Percentiles rank a stretch among this genome's conserved stretches.
These are phyloP conservation scores for Hesperophylax magnus DNA, from an alignment of 1,140 invertebrate genomes.

Conservation along the genomic window DNA sequence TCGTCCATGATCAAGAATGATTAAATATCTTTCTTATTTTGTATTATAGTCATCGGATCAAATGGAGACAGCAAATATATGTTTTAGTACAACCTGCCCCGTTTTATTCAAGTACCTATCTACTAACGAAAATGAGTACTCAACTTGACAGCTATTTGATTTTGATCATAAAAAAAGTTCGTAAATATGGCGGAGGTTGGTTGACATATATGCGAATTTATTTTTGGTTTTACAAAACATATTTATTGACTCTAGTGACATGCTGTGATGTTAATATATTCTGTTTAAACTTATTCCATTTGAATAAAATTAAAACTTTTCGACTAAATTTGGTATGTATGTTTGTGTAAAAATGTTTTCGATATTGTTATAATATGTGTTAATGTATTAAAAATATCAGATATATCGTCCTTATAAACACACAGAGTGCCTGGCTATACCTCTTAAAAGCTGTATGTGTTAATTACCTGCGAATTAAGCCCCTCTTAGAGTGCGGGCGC, in stretches of 20 bases:
- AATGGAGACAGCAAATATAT: no score
- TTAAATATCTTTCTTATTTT: no score
- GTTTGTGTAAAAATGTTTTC: constrained; percentile 25
- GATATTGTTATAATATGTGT: constrained; percentile 13
- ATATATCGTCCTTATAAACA: not conserved
- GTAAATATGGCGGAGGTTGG: constrained; percentile 48
- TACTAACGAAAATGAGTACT: no score
- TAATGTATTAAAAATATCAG: constrained; percentile 5
- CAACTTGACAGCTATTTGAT: constrained; percentile 28
- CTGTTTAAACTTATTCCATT: constrained; percentile 29
- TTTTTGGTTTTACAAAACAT: constrained; percentile 47
- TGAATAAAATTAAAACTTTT: constrained; percentile 34
- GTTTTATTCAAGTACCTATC: no score
- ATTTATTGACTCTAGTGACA: constrained; percentile 40
- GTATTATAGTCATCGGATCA: no score
- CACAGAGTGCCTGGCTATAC: not conserved
- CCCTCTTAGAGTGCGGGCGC: not conserved
- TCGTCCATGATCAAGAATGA: no score
- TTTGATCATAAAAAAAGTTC: constrained; percentile 36
- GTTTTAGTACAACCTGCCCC: no score
- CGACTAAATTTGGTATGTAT: constrained; percentile 33
- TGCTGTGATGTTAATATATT: constrained; percentile 40
- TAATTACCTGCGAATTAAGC: not conserved
- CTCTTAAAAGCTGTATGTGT: not conserved
- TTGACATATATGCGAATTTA: constrained; percentile 48